These are phyloP conservation scores for Harpalus rufipes DNA, from an alignment of 2,888 invertebrate species.

Conservation along the genomic window DNA sequence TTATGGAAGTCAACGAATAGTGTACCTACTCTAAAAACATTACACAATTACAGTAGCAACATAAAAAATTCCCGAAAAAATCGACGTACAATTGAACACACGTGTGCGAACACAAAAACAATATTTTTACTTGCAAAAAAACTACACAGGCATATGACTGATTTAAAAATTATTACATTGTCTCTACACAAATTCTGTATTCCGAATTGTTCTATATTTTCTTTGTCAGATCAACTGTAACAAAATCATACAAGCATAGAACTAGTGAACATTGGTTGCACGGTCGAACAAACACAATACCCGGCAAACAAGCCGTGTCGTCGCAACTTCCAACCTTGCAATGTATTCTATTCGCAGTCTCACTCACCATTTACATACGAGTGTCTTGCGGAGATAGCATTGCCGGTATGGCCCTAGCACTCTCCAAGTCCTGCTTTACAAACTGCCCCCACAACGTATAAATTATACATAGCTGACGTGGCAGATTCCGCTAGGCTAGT, in stretches of 20 bases:
- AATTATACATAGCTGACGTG: conserved; percentile 53
- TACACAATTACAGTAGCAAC: no score
- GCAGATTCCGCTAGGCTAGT: conserved; percentile 27
- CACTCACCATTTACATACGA: conserved; percentile 27
- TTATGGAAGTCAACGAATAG: no score
- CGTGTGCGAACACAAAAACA: no score
- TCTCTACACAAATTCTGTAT: not conserved
- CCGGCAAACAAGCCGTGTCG: conserved; percentile 18
- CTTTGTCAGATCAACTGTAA: not conserved
- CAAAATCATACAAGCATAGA: not conserved
- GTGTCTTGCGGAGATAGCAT: conserved; percentile 39
- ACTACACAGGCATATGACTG: no score
- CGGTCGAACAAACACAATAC: conserved; percentile 44
- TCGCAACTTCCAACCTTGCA: conserved; percentile 9
- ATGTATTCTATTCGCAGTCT: conserved; percentile 22
- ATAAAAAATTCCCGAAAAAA: no score
- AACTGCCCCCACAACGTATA: conserved; percentile 24
- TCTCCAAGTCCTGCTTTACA: conserved; percentile 17
- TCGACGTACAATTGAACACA: no score
- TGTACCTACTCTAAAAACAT: no score
- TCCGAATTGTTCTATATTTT: not conserved
- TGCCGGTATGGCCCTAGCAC: not conserved
- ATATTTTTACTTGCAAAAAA: no score
- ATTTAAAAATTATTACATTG: not conserved
- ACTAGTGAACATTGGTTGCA: not conserved